phyloP scores from a whole-genome alignment of 2,797 vertebrate species.

The Falco peregrinus region DNA sequence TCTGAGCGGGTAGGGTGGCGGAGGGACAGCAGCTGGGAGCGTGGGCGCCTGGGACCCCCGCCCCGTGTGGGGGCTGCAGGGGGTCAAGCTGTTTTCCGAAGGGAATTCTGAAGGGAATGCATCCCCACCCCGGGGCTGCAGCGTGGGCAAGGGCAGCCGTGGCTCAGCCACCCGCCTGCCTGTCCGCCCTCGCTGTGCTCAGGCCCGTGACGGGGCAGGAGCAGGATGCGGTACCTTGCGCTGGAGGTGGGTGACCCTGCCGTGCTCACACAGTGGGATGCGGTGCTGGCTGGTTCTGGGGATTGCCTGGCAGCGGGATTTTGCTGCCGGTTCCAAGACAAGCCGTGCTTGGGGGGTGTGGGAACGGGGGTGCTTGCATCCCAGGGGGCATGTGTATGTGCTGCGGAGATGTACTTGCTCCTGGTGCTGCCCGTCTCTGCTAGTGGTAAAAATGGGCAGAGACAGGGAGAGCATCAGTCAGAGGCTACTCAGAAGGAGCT shows the following conservation, averaged over 20 bases:
- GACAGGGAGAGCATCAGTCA: not conserved
- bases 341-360: fast-evolving
- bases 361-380: not conserved
- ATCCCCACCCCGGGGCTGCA: not conserved
- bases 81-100: constrained; percentile 23
- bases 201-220: not conserved
- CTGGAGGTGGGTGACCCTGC: not conserved
- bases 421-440: not conserved
- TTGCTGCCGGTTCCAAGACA: fast-evolving
- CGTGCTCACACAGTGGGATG: fast-evolving
- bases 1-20: constrained; percentile 62
- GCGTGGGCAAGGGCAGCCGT: not conserved
- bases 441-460: not conserved
- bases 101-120: not conserved
- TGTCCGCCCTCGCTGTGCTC: fast-evolving
- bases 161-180: no score
- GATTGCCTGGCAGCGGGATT: fast-evolving
- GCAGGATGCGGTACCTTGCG: not conserved
- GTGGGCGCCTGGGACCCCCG: constrained; percentile 68
- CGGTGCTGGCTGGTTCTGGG: fast-evolving
- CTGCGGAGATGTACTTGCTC: fast-evolving
- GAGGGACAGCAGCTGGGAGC: constrained; percentile 77
- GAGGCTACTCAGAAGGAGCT: not conserved
- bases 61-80: constrained; percentile 6
- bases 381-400: fast-evolving